A percentile compares a stretch with the other conserved stretches of the same genome.
Evolutionary conservation across 2,797 vertebrate genomes (phyloP).

Genomic region (Rhincodon typus): DNA sequence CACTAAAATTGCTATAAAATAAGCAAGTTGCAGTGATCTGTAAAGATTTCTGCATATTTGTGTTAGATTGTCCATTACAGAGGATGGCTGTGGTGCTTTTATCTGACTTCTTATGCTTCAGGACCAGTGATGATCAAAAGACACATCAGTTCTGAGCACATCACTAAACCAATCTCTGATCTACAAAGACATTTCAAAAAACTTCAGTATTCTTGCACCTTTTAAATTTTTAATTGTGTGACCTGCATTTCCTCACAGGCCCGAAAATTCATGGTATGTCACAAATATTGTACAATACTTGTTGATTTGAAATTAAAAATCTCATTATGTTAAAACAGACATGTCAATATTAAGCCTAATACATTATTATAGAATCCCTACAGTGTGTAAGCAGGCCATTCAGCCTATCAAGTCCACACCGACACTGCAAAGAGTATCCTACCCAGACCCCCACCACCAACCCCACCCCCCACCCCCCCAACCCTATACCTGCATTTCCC

Average conservation of each 20-base stretch:
- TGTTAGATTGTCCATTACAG: neutral
- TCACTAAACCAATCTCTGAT: neutral
- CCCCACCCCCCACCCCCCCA: too few relatives aligned
- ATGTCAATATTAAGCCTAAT: neutral
- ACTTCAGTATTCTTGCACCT: neutral
- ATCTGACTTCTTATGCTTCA: neutral
- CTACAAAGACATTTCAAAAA: neutral
- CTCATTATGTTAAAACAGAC: neutral
- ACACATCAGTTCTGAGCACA: neutral
- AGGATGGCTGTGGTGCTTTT: neutral
- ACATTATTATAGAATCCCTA: neutral
- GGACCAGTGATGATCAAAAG: neutral
- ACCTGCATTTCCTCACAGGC: neutral
- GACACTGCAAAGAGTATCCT: too few relatives aligned
- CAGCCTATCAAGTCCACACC: too few relatives aligned
- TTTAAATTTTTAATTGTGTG: neutral
- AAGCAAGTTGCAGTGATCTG: neutral
- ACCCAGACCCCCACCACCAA: too few relatives aligned
- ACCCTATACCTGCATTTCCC: too few relatives aligned
- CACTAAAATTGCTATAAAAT: constrained; percentile 3
- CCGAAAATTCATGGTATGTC: neutral
- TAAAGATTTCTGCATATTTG: neutral
- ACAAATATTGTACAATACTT: neutral
- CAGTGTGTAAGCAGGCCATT: too few relatives aligned
- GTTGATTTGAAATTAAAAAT: neutral